Base-by-base conservation (phyloP, 2,113 vertebrate species). In the Cygnus buccinator region DNA sequence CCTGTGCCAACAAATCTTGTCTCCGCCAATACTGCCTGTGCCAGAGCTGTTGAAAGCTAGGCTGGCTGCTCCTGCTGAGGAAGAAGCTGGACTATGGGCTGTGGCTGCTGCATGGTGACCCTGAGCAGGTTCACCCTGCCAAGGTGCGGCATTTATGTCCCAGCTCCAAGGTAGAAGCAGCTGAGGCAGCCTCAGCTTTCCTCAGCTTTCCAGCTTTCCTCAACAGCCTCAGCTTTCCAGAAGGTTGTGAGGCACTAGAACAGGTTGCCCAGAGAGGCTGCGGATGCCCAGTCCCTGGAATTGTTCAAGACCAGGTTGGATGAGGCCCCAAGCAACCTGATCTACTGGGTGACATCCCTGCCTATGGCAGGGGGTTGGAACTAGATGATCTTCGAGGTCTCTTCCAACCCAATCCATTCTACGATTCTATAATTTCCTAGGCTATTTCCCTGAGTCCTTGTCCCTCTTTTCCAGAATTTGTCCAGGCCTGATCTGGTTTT, bases 101-200 rank as follows among this genome's bases (percentile, higher is more conserved):
- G 16, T 58, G 13, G 35, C 58, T 85, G 55, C 1, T 7, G 8
- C 17, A 41, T 13, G 66, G 28, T 0, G 1, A 37, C 13, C 57
- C 33, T 44, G 70, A 19, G 33, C 41, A 54, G 35, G 67, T 12
- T 54, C 0, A 0, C 9, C 25, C 44, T 83, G 33, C 3, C 46
- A 74, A 75, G 4, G 1, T 61, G 33, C 0, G 1, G 10, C 2
- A 59, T 65, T 72, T 65, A 3, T 58, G 29, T 31, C 20, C 72
- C 25, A 54, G 20, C 15, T 83, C 26, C 31, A 48, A 79, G 22
- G 15, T 6, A 71, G 48, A 10, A 82, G 9, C 26, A 82, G 62
- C 46, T 31, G 61, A 94, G 33, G 2, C 23, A 79, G n/a, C 18
- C 8, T 9, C 6, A 13, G 25, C 23, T 52, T 48, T 48, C 18